These are phyloP conservation scores for Syngnathus scovelli DNA, from an alignment of 2,113 vertebrate genomes.

Conservation along the genomic window DNA sequence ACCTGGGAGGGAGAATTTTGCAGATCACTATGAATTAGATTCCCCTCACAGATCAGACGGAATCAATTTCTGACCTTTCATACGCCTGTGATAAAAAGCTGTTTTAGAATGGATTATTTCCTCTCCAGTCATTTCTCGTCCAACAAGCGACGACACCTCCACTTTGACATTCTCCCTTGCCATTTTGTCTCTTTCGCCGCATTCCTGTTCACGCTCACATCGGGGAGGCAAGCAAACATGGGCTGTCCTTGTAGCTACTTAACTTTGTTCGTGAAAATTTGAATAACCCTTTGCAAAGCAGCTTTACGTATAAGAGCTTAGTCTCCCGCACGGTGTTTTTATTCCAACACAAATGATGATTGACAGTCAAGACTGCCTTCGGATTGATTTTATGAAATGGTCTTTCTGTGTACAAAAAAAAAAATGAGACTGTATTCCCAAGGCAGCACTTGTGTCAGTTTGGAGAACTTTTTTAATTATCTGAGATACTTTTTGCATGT, in stretches of 20 bases:
- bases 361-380: not conserved
- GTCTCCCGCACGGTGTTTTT: not conserved
- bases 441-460: not conserved
- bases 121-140: constrained; percentile 12
- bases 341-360: not conserved
- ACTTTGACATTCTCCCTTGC: not conserved
- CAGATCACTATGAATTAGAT: constrained; percentile 44
- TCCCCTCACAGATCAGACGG: constrained; percentile 47
- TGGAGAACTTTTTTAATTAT: not conserved
- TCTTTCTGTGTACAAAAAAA: not conserved
- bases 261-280: not conserved
- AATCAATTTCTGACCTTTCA: constrained; percentile 56
- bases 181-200: constrained; percentile 11
- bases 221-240: constrained; percentile 18
- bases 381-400: not conserved
- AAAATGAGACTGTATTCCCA: not conserved
- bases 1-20: constrained; percentile 35
- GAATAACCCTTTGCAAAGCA: not conserved
- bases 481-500: not conserved
- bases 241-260: not conserved
- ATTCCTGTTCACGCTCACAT: constrained; percentile 2
- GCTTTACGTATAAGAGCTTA: not conserved
- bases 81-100: constrained; percentile 37
- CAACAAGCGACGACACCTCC: constrained; percentile 2
- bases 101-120: constrained; percentile 42